These are phyloP conservation scores for Sitta carolinensis DNA, from an alignment of 2,797 vertebrate genomes.

Conservation along the genomic window DNA sequence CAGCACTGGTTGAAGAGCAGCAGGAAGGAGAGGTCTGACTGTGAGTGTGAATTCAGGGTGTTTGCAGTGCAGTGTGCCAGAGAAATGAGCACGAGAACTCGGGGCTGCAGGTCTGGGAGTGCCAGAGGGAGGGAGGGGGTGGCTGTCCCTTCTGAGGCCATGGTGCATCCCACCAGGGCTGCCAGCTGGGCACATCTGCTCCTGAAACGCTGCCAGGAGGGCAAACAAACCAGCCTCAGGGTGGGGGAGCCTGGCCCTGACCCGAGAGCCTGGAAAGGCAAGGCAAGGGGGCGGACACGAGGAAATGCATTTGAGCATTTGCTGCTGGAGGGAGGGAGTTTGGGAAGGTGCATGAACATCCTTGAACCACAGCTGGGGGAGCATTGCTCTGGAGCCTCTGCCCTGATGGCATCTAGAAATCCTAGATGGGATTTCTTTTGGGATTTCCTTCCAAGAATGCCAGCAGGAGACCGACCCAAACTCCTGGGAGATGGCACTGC, in stretches of 20 bases:
- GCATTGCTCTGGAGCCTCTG: background rate
- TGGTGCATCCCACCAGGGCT: background rate
- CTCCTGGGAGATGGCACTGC: background rate
- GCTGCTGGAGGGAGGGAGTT: background rate
- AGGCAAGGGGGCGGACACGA: background rate
- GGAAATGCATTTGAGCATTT: background rate
- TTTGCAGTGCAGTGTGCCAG: background rate
- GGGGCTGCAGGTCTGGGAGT: conserved; percentile 19
- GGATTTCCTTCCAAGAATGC: background rate
- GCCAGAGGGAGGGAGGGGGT: background rate
- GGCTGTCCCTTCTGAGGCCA: background rate
- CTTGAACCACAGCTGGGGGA: background rate
- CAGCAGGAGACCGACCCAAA: background rate
- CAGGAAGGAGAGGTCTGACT: background rate
- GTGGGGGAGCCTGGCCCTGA: background rate
- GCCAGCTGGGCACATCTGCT: conserved; percentile 1
- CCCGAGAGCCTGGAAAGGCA: background rate
- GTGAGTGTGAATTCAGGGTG: background rate
- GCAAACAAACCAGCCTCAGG: background rate
- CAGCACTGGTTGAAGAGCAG: background rate
- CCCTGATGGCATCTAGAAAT: background rate
- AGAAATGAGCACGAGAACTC: background rate
- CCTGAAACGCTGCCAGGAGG: background rate
- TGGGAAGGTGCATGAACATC: background rate
- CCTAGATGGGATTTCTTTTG: background rate